Evolutionary conservation across 1,140 invertebrate genomes (phyloP).

Genomic region (Paralvinella palmiformis): DNA sequence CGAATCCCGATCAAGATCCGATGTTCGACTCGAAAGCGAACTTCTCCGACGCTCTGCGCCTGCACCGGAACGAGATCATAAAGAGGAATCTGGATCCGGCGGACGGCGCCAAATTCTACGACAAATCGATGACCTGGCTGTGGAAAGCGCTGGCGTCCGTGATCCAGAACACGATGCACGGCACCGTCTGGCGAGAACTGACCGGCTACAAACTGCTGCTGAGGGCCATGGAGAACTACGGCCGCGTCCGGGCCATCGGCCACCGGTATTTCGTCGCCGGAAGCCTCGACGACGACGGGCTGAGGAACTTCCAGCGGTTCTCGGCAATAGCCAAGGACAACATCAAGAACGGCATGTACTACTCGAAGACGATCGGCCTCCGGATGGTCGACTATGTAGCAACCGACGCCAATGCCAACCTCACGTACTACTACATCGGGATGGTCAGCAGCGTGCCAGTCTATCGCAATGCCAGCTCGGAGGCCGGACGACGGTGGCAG

Average conservation of each 20-base stretch:
- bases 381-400: neutral
- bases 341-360: neutral
- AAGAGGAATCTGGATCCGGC: neutral
- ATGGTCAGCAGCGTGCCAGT: neutral
- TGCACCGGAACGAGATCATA: neutral
- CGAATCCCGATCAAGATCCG: too few relatives aligned
- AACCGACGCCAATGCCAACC: neutral
- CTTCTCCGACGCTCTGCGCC: neutral
- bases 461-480: neutral
- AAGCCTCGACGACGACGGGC: neutral
- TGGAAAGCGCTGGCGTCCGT: neutral
- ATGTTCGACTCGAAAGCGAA: too few relatives aligned
- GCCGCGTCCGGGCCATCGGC: neutral
- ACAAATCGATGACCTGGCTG: neutral
- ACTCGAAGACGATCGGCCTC: neutral
- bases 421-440: neutral
- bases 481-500: neutral
- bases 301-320: neutral
- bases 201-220: constrained; percentile 2
- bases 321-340: neutral
- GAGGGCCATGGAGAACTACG: constrained; percentile 7
- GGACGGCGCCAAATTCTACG: constrained; percentile 3
- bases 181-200: constrained; percentile 5
- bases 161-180: neutral
- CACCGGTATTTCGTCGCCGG: neutral